Base-by-base conservation (phyloP, 1,140 invertebrate species). In the Drosophila biarmipes region DNA sequence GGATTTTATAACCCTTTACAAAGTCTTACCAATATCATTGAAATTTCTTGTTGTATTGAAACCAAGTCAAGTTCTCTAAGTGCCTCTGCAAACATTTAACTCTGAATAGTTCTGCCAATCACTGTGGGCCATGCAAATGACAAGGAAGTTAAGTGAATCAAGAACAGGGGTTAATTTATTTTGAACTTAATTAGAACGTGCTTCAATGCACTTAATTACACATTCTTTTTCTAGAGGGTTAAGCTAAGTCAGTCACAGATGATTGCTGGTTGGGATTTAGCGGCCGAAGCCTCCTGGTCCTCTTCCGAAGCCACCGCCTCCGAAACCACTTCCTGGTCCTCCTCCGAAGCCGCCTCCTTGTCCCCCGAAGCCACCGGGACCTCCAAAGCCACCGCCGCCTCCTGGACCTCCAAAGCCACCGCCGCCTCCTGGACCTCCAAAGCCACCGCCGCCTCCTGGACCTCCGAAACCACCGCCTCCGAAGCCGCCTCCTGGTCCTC, bases 141-240 rank as follows among this genome's bases (percentile, higher is more conserved):
- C 68, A 72, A 40, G 66, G 37, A 72, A 72, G 72, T 72, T 72
- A 72, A 64, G 43, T 43, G 37, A 72, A 35, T 51, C 59, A 73
- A 63, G 35, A 48, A 24, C 31, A 56, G 27, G 37, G 35, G 29
- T 29, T 46, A 48, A 38, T 69, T 8, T 69, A 69, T 69, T 69
- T 69, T 2, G n/a, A 56, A 69, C 24, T 69, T 69, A 69, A 69
- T 69, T 69, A 69, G 34, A 56, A 55, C 49, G 63, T 69, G 42
- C 66, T 69, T 46, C 42, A 69, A 48, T 69, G 34, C 66, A 69
- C 51, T 69, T 69, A 42, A 68, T 68, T 68, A 46, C 38, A 55
- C 49, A 68, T 55, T 69, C 49, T 69, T 56, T 56, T 63, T 66
- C 45, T 55, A 69, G 51, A 15, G 42, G 21, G 6, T 55, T 56